phyloP scores from a whole-genome alignment of 1,140 invertebrate species.

The Lasaia peninsularis region DNA sequence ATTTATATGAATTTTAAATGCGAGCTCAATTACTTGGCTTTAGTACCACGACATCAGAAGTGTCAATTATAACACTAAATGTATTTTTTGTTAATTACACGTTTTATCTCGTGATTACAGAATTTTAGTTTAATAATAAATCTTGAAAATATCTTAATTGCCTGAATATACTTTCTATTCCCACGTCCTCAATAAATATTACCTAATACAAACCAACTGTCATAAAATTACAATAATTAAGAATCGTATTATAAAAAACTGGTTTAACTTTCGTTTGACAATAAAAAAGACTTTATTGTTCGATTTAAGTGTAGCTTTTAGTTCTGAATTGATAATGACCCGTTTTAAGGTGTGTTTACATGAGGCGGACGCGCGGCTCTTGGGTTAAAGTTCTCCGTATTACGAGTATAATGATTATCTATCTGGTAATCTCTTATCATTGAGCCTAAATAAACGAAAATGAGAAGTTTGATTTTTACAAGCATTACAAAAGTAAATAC shows the following conservation, averaged over 20 bases:
- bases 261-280: constrained; percentile 13
- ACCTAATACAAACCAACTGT: constrained; percentile 7
- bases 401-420: too few species aligned
- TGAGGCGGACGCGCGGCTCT: not conserved
- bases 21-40: not conserved
- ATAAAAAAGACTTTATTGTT: constrained; percentile 17
- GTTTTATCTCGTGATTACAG: not conserved
- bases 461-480: too few species aligned
- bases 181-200: constrained; percentile 1
- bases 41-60: too few species aligned
- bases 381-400: too few species aligned
- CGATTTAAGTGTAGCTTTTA: constrained; percentile 16
- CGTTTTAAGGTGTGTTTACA: not conserved
- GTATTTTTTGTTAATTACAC: not conserved
- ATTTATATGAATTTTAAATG: too few species aligned
- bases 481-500: too few species aligned
- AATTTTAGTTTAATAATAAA: not conserved
- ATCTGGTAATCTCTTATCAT: too few species aligned
- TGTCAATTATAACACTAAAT: not conserved
- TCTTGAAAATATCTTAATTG: not conserved
- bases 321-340: constrained; percentile 15
- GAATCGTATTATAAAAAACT: constrained; percentile 14
- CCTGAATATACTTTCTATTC: not conserved
- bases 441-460: too few species aligned
- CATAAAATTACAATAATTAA: constrained; percentile 18